phyloP scores from a whole-genome alignment of 2,888 invertebrate genomes.

The Trimorus sp. region DNA sequence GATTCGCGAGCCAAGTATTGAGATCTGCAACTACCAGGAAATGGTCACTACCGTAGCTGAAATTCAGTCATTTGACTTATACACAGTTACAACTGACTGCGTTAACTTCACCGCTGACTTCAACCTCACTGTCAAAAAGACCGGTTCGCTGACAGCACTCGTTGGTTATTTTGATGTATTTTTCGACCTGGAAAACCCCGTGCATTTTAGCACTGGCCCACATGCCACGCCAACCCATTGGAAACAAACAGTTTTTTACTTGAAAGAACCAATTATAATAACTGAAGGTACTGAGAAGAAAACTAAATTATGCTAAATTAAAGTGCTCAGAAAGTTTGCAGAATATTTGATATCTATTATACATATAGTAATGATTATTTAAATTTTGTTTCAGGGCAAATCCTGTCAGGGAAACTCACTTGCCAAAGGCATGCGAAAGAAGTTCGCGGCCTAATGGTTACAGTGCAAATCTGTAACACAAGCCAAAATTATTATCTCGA shows the following conservation, averaged over 20 bases:
- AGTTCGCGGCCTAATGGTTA: conserved; percentile 88
- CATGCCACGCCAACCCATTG: conserved; percentile 91
- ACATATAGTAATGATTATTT: too few relatives aligned
- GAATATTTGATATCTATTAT: conserved; percentile 2
- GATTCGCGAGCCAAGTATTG: conserved; percentile 89
- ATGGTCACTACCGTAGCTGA: conserved; percentile 77
- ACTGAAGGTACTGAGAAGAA: conserved; percentile 83
- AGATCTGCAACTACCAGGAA: conserved; percentile 82
- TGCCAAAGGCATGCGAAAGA: conserved; percentile 89
- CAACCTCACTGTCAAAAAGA: conserved; percentile 84
- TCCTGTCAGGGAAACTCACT: conserved; percentile 86
- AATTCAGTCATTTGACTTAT: conserved; percentile 85
- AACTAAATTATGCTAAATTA: too few relatives aligned
- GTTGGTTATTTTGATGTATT: conserved; percentile 96
- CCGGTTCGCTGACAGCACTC: conserved; percentile 89
- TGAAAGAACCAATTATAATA: conserved; percentile 88
- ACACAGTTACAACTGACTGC: conserved; percentile 87
- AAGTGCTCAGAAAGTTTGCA: too few relatives aligned
- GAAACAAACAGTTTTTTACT: conserved; percentile 96
- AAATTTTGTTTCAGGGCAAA: conserved; percentile 82
- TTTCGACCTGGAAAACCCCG: conserved; percentile 87
- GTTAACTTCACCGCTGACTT: conserved; percentile 89
- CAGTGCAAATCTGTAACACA: conserved; percentile 83
- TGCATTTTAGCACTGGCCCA: conserved; percentile 91
- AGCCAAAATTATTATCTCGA: conserved; percentile 79